Percentiles rank a stretch among this genome's conserved stretches.
Conservation (phyloP, 53 echinoderm and acorn worm genomes). For the Arbacia lixula region DNA sequence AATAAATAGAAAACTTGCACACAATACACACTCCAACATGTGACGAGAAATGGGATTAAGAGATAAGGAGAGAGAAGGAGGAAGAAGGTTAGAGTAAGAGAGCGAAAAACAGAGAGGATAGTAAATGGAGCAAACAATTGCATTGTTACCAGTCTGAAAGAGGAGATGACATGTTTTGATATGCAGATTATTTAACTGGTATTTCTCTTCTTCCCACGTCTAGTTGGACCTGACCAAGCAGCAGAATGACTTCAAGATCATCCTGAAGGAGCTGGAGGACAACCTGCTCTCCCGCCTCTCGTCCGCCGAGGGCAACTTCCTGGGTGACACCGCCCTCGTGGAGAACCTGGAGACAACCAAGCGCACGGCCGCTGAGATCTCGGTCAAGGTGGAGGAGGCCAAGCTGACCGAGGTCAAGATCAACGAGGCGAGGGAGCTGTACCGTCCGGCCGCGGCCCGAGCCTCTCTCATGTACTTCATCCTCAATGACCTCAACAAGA, state of each 20-base stretch:
- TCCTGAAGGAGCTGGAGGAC: conserved; percentile 96
- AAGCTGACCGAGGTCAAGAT: conserved; percentile 98
- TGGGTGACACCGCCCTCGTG: conserved; percentile 95
- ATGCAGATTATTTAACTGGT: background rate
- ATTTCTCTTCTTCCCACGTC: background rate
- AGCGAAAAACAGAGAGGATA: too few relatives aligned
- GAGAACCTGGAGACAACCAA: conserved; percentile 98
- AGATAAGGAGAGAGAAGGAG: too few relatives aligned
- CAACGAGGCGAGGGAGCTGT: conserved; percentile 94
- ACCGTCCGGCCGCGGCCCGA: conserved; percentile 93
- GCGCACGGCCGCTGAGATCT: conserved; percentile 96
- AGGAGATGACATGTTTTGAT: too few relatives aligned
- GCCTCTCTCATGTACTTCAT: conserved; percentile 98
- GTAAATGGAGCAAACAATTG: too few relatives aligned
- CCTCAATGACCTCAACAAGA: conserved; percentile 96
- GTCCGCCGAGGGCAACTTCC: conserved; percentile 99
- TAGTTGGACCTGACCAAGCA: conserved; percentile 97
- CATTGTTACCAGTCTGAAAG: too few relatives aligned
- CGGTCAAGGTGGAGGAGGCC: conserved; percentile 95
- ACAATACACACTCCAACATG: too few relatives aligned
- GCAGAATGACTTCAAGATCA: conserved; percentile 99
- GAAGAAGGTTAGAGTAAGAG: too few relatives aligned
- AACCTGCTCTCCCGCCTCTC: conserved; percentile 97
- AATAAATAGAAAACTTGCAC: too few relatives aligned
- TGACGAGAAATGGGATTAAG: too few relatives aligned